phyloP scores from a whole-genome alignment of 2,113 vertebrate genomes.

The Donacobius atricapilla region DNA sequence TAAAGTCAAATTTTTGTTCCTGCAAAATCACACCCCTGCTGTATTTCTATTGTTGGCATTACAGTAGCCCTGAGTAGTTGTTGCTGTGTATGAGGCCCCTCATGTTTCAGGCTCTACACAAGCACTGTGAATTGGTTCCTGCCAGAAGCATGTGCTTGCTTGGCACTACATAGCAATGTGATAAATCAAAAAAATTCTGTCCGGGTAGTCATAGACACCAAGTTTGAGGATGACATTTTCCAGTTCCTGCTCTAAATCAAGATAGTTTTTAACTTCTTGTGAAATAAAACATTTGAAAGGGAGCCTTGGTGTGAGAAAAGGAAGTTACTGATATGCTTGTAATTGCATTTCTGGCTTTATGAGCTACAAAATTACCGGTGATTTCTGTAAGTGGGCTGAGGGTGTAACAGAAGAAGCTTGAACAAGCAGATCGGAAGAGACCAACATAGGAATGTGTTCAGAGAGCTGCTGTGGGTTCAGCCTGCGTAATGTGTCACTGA shows the following conservation, averaged over 20 bases:
- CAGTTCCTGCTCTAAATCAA: neutral
- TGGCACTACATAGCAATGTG: neutral
- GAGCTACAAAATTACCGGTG: neutral
- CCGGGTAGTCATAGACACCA: neutral
- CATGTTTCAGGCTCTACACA: neutral
- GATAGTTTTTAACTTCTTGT: neutral
- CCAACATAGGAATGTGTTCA: neutral
- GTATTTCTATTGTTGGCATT: neutral
- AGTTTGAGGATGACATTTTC: neutral
- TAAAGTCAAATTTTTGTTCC: neutral
- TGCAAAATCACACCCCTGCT: neutral
- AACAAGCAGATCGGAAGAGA: neutral
- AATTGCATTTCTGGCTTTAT: neutral
- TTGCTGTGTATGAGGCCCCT: neutral
- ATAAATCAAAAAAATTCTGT: neutral
- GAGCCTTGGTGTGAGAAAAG: neutral
- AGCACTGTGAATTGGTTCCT: neutral
- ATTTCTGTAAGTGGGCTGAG: neutral
- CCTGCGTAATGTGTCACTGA: neutral
- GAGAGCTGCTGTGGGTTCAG: neutral
- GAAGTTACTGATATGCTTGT: neutral
- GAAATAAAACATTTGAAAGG: neutral
- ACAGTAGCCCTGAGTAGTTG: neutral
- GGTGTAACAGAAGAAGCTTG: conserved; percentile 1
- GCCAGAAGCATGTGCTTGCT: neutral